Evolutionary conservation across 2,888 invertebrate species (phyloP), one percentile per base, ranked within the genome.

Genomic region (Aethes cnicana): DNA sequence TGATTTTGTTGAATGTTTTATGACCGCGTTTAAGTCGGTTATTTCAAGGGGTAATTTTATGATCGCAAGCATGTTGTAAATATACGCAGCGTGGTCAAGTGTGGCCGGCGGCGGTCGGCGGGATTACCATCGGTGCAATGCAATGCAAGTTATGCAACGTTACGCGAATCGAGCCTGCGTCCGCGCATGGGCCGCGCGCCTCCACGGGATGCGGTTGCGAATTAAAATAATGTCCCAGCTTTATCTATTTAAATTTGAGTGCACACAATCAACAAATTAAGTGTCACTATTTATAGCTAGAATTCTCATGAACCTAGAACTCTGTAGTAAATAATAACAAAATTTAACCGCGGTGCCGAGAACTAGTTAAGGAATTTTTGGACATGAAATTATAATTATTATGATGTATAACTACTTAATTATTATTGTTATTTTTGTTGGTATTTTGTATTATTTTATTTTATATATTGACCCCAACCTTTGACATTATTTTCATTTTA

Each of bases 141-240:
- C 81, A 77, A 80, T 82, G 79, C 72, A 68, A 69, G 69, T 86
- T 84, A 83, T 79, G 84, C 72, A 84, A 84, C 64, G 70, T 66
- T 61, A 63, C 68, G 61, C 26, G 21, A 18, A 8, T 6, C 32
- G 2, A n/a, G 41, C 39, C 20, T 16, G 14, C 14, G 9, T 26
- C 14, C 28, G 30, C 23, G 8, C 8, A 8, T 23, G 4, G 32
- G 36, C 47, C 59, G 52, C 26, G 52, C 55, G 44, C 73, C 69
- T 68, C 71, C 72, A 71, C 68, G 65, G 67, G 63, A 66, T 72
- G 73, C 66, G 73, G 73, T 77, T 33, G 25, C 18, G 7, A 48
- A 48, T 48, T 41, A 26, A 25, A 48, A 32, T 23, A 59, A 67
- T 67, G 65, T 63, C 58, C 59, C 62, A 61, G 59, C 58, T 58